phyloP scores from a whole-genome alignment of 2,797 vertebrate genomes.

The Mallotus villosus region DNA sequence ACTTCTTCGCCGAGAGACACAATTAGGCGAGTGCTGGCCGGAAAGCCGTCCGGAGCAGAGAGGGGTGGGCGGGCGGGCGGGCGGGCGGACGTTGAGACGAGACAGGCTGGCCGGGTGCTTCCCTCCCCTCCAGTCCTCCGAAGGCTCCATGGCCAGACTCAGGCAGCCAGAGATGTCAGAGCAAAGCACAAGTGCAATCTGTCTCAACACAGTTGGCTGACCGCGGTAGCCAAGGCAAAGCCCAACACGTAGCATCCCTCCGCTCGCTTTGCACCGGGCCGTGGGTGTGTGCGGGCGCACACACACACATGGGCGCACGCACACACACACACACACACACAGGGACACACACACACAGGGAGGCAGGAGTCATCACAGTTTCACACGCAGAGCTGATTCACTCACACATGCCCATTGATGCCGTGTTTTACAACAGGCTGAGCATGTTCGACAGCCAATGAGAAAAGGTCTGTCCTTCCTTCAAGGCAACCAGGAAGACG shows the following conservation, averaged over 20 bases:
- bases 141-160: conserved; percentile 66
- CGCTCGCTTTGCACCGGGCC: conserved; percentile 70
- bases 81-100: conserved; percentile 59
- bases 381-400: conserved; percentile 31
- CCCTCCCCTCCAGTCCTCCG: conserved; percentile 59
- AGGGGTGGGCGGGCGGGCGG: too few relatives aligned
- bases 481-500: conserved; percentile 9
- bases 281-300: conserved; percentile 41
- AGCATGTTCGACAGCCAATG: conserved; percentile 24
- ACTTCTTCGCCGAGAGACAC: conserved; percentile 67
- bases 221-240: conserved; percentile 45
- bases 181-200: conserved; percentile 66
- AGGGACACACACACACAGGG: conserved; percentile 41
- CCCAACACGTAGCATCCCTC: conserved; percentile 61
- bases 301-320: conserved; percentile 41
- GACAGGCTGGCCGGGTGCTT: conserved; percentile 60
- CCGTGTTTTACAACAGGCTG: conserved; percentile 37
- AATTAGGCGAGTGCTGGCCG: conserved; percentile 58
- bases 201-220: conserved; percentile 69
- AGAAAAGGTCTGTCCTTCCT: conserved; percentile 21
- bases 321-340: conserved; percentile 35
- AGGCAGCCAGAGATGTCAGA: conserved; percentile 68
- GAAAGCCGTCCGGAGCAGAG: conserved; percentile 51
- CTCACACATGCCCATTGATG: conserved; percentile 37
- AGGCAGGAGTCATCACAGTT: conserved; percentile 55